Conservation (phyloP, 2,888 invertebrate species). For the Beris chalybata region DNA sequence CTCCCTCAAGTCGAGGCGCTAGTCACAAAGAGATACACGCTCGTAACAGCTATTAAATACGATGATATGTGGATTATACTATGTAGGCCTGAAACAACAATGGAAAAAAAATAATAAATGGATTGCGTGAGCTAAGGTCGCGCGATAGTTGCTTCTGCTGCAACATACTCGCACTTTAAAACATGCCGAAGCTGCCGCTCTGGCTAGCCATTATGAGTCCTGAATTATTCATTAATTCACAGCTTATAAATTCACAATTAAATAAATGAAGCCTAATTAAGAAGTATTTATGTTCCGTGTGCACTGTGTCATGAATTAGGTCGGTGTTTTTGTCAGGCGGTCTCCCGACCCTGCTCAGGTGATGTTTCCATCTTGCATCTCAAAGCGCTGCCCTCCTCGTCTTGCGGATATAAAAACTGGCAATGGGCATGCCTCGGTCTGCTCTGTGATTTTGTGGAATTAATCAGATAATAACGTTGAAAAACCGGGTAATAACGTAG, state of each 20-base stretch:
- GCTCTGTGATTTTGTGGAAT: no score
- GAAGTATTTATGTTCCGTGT: conserved; percentile 23
- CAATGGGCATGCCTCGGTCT: no score
- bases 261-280: conserved; percentile 32
- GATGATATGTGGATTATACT: neutral
- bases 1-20: conserved; percentile 5
- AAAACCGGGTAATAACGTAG: no score
- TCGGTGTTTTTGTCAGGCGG: neutral
- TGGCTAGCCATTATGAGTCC: conserved; percentile 26
- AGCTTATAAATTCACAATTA: conserved; percentile 32
- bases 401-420: no score
- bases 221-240: conserved; percentile 34
- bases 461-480: no score
- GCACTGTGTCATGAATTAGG: conserved; percentile 19
- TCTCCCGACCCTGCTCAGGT: no score
- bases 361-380: no score
- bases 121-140: neutral
- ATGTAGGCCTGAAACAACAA: neutral
- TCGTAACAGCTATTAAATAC: neutral
- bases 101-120: conserved; percentile 8
- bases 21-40: conserved; percentile 14
- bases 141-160: no score
- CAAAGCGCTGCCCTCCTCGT: no score
- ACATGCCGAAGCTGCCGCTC: neutral
- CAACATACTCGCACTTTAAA: neutral